Evolutionary conservation across 2,113 vertebrate genomes (phyloP), one percentile per base, ranked within the genome.

Genomic region (Oenanthe melanoleuca): DNA sequence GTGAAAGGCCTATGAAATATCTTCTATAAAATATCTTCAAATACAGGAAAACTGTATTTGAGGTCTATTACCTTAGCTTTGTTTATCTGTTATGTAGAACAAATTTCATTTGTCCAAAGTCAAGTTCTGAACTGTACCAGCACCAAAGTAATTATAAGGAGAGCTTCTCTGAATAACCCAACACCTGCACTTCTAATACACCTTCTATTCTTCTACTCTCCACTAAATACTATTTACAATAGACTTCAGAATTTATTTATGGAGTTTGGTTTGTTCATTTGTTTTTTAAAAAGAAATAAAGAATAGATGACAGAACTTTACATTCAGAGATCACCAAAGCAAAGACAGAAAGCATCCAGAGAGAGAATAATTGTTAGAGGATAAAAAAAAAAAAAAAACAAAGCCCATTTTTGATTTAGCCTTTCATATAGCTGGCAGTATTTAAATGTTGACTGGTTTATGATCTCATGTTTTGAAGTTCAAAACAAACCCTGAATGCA

Each of bases 401-500:
- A 69, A 63, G 18, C 18, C 42, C 16, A 56, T 96, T 90, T 89
- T 94, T 97, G 47, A 90, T 95, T 83, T 92, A 79, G 57, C 74
- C 57, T 93, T 83, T 91, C 89, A 92, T 79, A 95, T 60, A 75
- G 60, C 84, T 93, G 49, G 20, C 64, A 85, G 72, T 71, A 34
- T 95, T 95, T 84, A 89, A 97, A 96, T 90, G 84, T 65, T 94
- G 81, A 80, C 80, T 96, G 80, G 15, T 60, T 93, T 92, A 79
- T 49, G 8, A 92, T 89, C 77, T 89, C 81, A n/a, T 75, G 65
- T 93, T 94, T 95, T 95, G 87, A 97, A 97, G 60, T 96, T 95
- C 93, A 74, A 95, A 97, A 96, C 59, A 97, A 97, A 97, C 64
- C 53, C 21, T 91, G 93, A 93, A 96, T 93, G 80, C 70, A 96